Evolutionary conservation across 2,888 invertebrate genomes (phyloP).

Genomic region (Drosophila nr. perissopoda): DNA sequence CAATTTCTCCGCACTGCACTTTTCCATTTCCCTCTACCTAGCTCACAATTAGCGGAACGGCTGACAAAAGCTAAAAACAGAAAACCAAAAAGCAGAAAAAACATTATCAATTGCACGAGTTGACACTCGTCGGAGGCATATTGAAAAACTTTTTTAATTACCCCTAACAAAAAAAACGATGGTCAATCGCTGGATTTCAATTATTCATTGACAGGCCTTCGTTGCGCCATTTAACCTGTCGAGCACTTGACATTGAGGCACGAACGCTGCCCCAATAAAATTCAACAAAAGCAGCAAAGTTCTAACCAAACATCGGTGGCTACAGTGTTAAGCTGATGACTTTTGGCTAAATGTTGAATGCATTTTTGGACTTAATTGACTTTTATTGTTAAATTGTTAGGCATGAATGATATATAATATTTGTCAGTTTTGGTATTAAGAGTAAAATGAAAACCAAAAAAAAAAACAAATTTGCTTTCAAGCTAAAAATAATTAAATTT

Average conservation of each 20-base stretch:
- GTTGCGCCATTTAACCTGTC: constrained; percentile 68
- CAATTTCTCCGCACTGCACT: constrained; percentile 29
- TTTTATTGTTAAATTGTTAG: not conserved
- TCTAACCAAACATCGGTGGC: constrained; percentile 35
- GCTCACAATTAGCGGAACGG: constrained; percentile 51
- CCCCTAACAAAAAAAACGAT: constrained; percentile 35
- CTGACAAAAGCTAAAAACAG: constrained; percentile 49
- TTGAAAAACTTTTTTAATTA: constrained; percentile 77
- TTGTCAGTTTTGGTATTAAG: constrained; percentile 16
- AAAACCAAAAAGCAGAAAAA: constrained; percentile 10
- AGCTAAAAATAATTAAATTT: constrained; percentile 8
- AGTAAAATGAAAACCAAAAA: not conserved
- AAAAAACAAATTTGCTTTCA: constrained; percentile 3
- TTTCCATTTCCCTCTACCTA: not conserved
- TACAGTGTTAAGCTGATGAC: constrained; percentile 33
- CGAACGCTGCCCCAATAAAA: constrained; percentile 2
- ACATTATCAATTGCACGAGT: constrained; percentile 58
- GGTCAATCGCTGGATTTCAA: constrained; percentile 59
- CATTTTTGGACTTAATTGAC: constrained; percentile 14
- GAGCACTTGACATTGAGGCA: constrained; percentile 60
- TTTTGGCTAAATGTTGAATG: constrained; percentile 28
- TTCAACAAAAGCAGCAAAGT: constrained; percentile 20
- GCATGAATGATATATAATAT: constrained; percentile 20
- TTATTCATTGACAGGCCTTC: constrained; percentile 70
- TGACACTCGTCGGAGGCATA: constrained; percentile 50